phyloP scores from a whole-genome alignment of 2,797 vertebrate genomes.

The Anabas testudineus region DNA sequence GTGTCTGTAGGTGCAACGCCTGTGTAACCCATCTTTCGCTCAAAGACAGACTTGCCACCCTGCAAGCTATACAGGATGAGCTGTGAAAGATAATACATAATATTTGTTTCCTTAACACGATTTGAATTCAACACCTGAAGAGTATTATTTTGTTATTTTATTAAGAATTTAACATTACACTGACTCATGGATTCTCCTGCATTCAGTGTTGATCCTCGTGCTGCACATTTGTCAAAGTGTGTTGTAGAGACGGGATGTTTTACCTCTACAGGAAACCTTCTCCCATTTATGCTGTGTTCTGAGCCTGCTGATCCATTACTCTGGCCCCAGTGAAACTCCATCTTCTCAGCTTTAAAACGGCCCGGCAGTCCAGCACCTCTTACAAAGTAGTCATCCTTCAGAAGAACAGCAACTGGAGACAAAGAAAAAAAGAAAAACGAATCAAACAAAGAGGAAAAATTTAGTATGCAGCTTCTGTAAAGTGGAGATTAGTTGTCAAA shows the following conservation, averaged over 20 bases:
- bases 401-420: constrained; percentile 91
- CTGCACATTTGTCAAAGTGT: constrained; percentile 50
- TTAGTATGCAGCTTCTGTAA: constrained; percentile 18
- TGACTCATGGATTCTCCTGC: constrained; percentile 15
- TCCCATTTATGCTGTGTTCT: constrained; percentile 95
- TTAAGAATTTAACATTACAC: constrained; percentile 7
- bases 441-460: constrained; percentile 37
- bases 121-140: background rate
- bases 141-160: constrained; percentile 9
- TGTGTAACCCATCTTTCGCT: no score
- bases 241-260: constrained; percentile 49
- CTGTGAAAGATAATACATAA: no score
- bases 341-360: constrained; percentile 97
- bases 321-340: constrained; percentile 99
- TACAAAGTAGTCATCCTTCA: constrained; percentile 97
- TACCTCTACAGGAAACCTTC: constrained; percentile 91
- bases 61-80: no score
- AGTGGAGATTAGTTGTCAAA: constrained; percentile 29
- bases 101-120: background rate
- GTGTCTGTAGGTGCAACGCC: no score
- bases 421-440: constrained; percentile 7
- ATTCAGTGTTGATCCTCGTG: constrained; percentile 40
- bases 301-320: constrained; percentile 95
- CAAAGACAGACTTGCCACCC: no score
- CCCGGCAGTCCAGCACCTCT: constrained; percentile 93